phyloP scores from a whole-genome alignment of 2,888 invertebrate genomes.

The Ryuthela nishihirai region DNA sequence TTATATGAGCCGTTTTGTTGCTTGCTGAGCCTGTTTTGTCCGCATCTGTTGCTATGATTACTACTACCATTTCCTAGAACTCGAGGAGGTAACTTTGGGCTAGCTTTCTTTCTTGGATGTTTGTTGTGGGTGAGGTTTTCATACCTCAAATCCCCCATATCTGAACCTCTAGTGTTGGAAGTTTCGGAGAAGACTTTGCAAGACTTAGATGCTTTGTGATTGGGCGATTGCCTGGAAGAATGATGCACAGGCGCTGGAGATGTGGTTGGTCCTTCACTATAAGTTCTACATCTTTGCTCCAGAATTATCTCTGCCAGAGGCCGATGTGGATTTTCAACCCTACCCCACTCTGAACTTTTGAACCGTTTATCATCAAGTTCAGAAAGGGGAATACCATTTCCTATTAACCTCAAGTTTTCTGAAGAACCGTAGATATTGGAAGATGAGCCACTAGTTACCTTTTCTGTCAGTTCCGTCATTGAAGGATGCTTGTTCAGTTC shows the following conservation, averaged over 20 bases:
- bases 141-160: slow-evolving; percentile 9
- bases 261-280: slow-evolving; percentile 23
- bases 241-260: slow-evolving; percentile 15
- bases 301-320: slow-evolving; percentile 25
- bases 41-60: slow-evolving; percentile 4
- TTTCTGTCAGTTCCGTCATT: not conserved
- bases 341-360: too few species aligned
- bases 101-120: slow-evolving; percentile 24
- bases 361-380: too few species aligned
- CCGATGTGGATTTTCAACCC: slow-evolving; percentile 12
- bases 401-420: slow-evolving; percentile 7
- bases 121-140: slow-evolving; percentile 15
- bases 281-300: slow-evolving; percentile 28
- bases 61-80: too few species aligned
- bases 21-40: slow-evolving; percentile 11
- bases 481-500: not conserved
- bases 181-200: slow-evolving; percentile 10
- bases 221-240: slow-evolving; percentile 13
- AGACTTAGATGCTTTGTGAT: slow-evolving; percentile 25
- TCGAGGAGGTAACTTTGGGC: slow-evolving; percentile 24
- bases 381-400: slow-evolving; percentile 9
- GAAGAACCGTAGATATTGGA: not conserved
- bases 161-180: not conserved
- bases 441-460: too few species aligned
- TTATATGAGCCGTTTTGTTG: slow-evolving; percentile 7